Conservation (phyloP, 2,888 invertebrate species). For the Caenorhabditis uteleia region DNA sequence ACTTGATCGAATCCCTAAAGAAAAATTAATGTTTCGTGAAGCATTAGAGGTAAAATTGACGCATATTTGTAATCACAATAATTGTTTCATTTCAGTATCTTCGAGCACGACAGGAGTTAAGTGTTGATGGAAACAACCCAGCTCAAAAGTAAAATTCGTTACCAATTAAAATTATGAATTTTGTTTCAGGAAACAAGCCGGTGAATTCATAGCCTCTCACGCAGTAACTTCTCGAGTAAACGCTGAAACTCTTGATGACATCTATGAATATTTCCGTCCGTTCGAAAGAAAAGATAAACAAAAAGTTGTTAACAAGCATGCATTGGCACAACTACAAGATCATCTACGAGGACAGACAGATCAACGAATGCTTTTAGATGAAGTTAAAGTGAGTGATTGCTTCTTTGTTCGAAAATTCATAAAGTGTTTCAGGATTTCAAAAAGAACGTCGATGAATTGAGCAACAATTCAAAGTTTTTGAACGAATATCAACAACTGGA, state of each 20-base stretch:
- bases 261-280: conserved; percentile 63
- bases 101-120: conserved; percentile 49
- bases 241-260: conserved; percentile 47
- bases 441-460: conserved; percentile 14
- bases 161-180: neutral
- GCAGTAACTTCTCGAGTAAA: conserved; percentile 51
- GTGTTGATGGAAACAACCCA: conserved; percentile 17
- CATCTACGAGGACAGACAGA: conserved; percentile 50
- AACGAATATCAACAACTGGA: conserved; percentile 50
- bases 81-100: too few species aligned
- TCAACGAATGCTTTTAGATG: conserved; percentile 24
- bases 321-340: conserved; percentile 49
- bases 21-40: conserved; percentile 61
- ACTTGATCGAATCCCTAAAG: conserved; percentile 56
- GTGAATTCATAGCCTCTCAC: conserved; percentile 18
- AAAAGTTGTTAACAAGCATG: conserved; percentile 52
- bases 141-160: neutral
- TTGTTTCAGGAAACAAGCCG: conserved; percentile 28
- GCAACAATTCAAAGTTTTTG: conserved; percentile 24
- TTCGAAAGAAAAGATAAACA: conserved; percentile 60
- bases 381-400: conserved; percentile 17
- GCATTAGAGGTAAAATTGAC: conserved; percentile 66
- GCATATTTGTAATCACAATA: too few species aligned
- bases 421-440: conserved; percentile 27
- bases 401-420: neutral